These are phyloP conservation scores for Cydia splendana DNA, from an alignment of 1,140 invertebrate species.

Conservation along the genomic window DNA sequence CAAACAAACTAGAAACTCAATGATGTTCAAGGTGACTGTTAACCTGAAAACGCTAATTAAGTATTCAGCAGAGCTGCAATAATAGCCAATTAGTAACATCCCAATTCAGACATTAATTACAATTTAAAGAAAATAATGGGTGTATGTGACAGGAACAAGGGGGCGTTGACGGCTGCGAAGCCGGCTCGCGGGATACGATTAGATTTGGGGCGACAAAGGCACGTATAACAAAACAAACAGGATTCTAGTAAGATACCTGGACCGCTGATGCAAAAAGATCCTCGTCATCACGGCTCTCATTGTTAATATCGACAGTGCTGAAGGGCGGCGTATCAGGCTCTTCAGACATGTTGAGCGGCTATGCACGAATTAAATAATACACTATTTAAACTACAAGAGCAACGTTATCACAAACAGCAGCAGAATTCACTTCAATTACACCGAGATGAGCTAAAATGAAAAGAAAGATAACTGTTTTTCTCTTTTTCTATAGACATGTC, in stretches of 20 bases:
- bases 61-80: constrained; percentile 19
- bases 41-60: constrained; percentile 35
- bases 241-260: constrained; percentile 83
- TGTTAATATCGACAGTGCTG: constrained; percentile 85
- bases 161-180: constrained; percentile 63
- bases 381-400: constrained; percentile 22
- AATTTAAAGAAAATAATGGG: constrained; percentile 27
- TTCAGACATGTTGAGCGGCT: constrained; percentile 81
- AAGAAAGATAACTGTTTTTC: constrained; percentile 33
- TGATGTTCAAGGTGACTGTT: constrained; percentile 34
- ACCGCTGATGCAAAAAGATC: constrained; percentile 90
- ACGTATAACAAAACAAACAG: constrained; percentile 54
- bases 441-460: constrained; percentile 25
- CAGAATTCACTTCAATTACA: constrained; percentile 25
- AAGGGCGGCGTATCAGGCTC: constrained; percentile 84
- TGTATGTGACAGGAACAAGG: constrained; percentile 41
- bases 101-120: constrained; percentile 15
- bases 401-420: constrained; percentile 30
- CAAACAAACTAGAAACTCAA: constrained; percentile 21
- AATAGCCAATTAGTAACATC: constrained; percentile 31
- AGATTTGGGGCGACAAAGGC: constrained; percentile 47
- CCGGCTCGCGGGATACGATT: constrained; percentile 38
- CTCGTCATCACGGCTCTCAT: constrained; percentile 86
- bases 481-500: constrained; percentile 30
- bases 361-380: neutral